Evolutionary conservation across 2,888 invertebrate genomes (phyloP).

Genomic region (Rhagonycha lutea): DNA sequence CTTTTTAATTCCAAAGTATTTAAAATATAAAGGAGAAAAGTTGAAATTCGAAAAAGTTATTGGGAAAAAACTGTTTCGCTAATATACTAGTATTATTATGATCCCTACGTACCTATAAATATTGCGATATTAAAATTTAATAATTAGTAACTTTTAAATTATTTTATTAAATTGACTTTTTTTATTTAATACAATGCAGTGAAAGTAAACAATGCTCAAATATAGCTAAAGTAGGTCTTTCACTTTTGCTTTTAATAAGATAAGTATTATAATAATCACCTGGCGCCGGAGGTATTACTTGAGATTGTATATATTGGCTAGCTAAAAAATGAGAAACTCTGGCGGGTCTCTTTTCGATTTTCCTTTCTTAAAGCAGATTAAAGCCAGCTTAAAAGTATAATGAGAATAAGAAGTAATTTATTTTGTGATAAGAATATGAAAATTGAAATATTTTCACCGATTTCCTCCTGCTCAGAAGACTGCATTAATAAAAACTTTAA

Average conservation of each 20-base stretch:
- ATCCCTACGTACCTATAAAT: too few species aligned
- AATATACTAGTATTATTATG: too few species aligned
- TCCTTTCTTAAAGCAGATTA: neutral
- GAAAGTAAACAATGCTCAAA: neutral
- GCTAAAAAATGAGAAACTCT: neutral
- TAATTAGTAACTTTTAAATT: neutral
- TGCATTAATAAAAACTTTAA: too few species aligned
- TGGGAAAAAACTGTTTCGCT: too few species aligned
- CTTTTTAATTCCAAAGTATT: too few species aligned
- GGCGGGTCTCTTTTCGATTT: neutral
- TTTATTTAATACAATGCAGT: neutral
- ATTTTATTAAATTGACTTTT: neutral
- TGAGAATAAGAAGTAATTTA: neutral
- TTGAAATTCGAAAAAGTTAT: too few species aligned
- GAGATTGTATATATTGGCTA: neutral
- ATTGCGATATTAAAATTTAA: neutral
- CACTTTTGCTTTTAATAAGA: neutral
- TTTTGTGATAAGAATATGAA: neutral
- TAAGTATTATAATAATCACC: neutral
- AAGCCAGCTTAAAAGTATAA: neutral
- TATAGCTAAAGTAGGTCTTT: neutral
- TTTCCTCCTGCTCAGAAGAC: too few species aligned
- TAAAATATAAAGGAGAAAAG: too few species aligned
- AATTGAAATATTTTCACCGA: neutral
- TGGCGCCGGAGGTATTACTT: neutral